A percentile compares a stretch with the other conserved stretches of the same genome.
Conservation (phyloP, 2,797 vertebrate genomes). For the Tragelaphus oryx region DNA sequence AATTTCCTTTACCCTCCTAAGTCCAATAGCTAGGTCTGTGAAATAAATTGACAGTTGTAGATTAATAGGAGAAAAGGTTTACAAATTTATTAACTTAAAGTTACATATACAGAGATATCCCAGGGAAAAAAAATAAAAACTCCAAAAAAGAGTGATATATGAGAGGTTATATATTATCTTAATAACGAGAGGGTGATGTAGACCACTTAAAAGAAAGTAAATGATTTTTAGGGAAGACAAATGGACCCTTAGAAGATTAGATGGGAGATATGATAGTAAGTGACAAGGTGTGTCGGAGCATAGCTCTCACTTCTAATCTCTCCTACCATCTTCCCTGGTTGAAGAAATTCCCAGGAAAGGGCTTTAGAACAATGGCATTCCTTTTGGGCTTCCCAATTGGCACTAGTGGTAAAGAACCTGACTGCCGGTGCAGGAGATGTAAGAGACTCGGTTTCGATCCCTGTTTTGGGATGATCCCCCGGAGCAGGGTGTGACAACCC, state of each 20-base stretch:
- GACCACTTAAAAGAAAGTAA: background rate
- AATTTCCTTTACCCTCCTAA: no score
- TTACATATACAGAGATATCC: background rate
- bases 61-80: background rate
- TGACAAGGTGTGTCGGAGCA: background rate
- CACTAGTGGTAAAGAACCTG: background rate
- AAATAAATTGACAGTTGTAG: no score
- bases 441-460: background rate
- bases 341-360: background rate
- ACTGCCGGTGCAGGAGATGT: background rate
- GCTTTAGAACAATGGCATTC: background rate
- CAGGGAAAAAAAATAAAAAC: background rate
- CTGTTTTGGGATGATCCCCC: background rate
- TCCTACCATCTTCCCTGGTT: background rate
- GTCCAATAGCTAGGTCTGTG: no score
- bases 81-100: background rate
- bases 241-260: background rate
- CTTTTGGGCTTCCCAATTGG: background rate
- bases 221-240: background rate
- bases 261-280: background rate
- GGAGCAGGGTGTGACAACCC: background rate
- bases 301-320: background rate
- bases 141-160: background rate
- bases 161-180: background rate
- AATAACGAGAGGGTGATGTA: background rate